These are phyloP conservation scores for Beris morrisii DNA, from an alignment of 2,888 invertebrate species.

Conservation along the genomic window DNA sequence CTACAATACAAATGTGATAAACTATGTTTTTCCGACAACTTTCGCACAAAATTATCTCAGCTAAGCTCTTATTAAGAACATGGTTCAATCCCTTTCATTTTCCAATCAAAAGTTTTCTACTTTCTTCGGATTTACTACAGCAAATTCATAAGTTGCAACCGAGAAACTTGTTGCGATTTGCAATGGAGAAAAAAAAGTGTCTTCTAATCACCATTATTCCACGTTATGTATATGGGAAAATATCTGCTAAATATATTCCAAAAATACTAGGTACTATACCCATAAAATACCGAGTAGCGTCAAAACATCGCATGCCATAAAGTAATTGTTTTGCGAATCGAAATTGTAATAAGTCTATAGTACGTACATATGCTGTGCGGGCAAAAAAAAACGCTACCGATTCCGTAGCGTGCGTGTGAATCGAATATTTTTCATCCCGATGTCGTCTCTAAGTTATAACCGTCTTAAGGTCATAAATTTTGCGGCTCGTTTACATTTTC, in stretches of 20 bases:
- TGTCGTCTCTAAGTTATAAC: constrained; percentile 31
- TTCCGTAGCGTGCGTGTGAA: neutral
- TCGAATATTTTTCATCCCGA: neutral
- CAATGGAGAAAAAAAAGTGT: constrained; percentile 3
- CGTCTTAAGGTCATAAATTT: constrained; percentile 29
- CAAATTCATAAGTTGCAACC: constrained; percentile 27
- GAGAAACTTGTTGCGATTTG: constrained; percentile 15
- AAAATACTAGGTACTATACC: too few species aligned
- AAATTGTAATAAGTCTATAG: neutral
- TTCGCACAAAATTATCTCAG: too few species aligned
- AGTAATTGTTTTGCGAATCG: constrained; percentile 12
- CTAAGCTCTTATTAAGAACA: too few species aligned
- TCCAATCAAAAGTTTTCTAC: constrained; percentile 34
- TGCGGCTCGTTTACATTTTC: constrained; percentile 29
- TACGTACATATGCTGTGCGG: too few species aligned
- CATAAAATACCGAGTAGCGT: too few species aligned
- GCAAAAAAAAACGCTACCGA: too few species aligned
- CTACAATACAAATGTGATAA: too few species aligned
- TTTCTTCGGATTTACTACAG: constrained; percentile 24
- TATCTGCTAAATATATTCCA: too few species aligned
- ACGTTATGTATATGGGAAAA: constrained; percentile 14
- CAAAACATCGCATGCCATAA: constrained; percentile 4
- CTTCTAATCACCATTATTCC: constrained; percentile 13
- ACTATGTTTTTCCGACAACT: too few species aligned
- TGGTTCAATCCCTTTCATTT: neutral